Evolutionary conservation across 37 sponge, comb jelly and placozoan species (phyloP), one percentile per base, ranked within the genome.

Genomic region (Hormiphora californensis): DNA sequence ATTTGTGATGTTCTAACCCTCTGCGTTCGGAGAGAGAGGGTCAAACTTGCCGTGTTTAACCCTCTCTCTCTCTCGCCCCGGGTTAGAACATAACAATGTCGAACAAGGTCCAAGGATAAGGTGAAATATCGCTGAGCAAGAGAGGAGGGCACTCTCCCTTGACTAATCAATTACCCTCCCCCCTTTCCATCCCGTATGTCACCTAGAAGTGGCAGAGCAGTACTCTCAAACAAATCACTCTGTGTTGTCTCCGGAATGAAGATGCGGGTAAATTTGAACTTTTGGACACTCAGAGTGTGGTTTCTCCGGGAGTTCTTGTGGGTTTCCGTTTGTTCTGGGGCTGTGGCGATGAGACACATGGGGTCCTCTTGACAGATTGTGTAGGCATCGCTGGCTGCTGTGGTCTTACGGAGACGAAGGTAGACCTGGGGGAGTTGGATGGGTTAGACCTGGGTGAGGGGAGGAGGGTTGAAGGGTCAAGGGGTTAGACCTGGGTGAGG

Each of bases 121-220:
- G n/a, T n/a, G n/a, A n/a, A n/a, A n/a, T n/a, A n/a, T n/a, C n/a
- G n/a, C n/a, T n/a, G n/a, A n/a, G n/a, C n/a, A n/a, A n/a, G n/a
- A n/a, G n/a, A n/a, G n/a, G n/a, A n/a, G n/a, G n/a, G n/a, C n/a
- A n/a, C n/a, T n/a, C n/a, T n/a, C n/a, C n/a, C n/a, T n/a, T n/a
- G n/a, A n/a, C n/a, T n/a, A n/a, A n/a, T n/a, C n/a, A n/a, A n/a
- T n/a, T n/a, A n/a, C 51, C 51, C 51, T 12, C 51, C 51, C 51
- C 8, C 51, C 51, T 46, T 46, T 8, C 12, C 8, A 8, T 17
- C 51, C 12, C 12, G 32, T 38, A 17, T 36, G 38, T 28, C 3
- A 65, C 67, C 67, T 65, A 65, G 37, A 35, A 65, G 37, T 9
- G 67, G 67, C 36, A 65, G 37, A 65, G 67, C 67, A 65, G 67